Evolutionary conservation across 1,140 invertebrate genomes (phyloP), one percentile per base, ranked within the genome.

Genomic region (Trissolcus basalis): DNA sequence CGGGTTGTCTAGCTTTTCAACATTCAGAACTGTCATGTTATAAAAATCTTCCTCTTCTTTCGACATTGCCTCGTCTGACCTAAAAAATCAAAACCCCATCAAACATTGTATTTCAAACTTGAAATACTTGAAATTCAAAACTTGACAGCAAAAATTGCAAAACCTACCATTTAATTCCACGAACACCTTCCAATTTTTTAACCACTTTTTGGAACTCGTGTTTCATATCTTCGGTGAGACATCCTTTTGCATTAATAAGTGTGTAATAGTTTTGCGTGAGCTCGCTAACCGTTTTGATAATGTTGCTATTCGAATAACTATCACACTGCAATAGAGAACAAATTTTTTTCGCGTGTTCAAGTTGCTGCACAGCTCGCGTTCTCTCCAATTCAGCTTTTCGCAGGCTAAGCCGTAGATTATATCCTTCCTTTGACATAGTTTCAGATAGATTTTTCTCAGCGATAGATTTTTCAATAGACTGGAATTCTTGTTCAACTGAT

Each of bases 161-260:
- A 33, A 44, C 88, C 85, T 4, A 82, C 88, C 88, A 91, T 68
- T 85, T 89, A 1, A 90, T 88, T 48, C 83, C 85, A 50, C 83
- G 83, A 13, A 88, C 80, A 1, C 89, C 89, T 68, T 90, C 86
- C 7, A 89, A 77, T 12, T 82, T 80, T 49, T 87, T 86, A 2
- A 88, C 60, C 0, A 89, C 36, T 1, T 87, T 80, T 14, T 86
- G 83, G 10, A 87, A 89, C 43, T 89, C 83, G 1, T 77, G 33
- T 32, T 85, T 84, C 75, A 89, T 82, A 10, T 81, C 71, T 0
- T 84, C 81, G 0, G 88, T 88, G 60, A 88, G 73, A 4, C 65
- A 78, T 39, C 82, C 81, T 27, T 82, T 80, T 1, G 79, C 81
- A 16, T 77, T 73, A 64, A 86, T 79, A 27, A 84, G 78, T 11